Evolutionary conservation across 2,113 vertebrate genomes (phyloP).

Genomic region (Mormyrus iriodes): DNA sequence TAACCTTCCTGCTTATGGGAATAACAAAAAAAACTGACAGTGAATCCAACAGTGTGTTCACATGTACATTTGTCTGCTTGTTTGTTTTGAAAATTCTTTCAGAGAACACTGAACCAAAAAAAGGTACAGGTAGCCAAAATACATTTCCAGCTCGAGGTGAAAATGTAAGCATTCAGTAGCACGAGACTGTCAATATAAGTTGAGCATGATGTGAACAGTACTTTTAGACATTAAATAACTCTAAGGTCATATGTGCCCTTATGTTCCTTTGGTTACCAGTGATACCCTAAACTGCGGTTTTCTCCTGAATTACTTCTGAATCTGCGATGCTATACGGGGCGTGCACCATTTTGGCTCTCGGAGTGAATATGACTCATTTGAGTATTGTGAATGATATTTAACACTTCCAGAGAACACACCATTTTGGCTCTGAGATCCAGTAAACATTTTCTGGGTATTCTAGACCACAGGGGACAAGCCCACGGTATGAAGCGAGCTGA

Average conservation of each 20-base stretch:
- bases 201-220: background rate
- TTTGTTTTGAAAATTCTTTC: background rate
- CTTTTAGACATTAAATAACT: background rate
- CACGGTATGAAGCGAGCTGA: background rate
- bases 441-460: background rate
- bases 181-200: background rate
- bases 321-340: background rate
- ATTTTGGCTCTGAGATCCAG: background rate
- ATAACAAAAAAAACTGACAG: background rate
- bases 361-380: conserved; percentile 6
- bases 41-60: background rate
- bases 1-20: background rate
- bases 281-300: background rate
- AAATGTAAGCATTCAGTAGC: background rate
- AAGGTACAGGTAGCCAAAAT: background rate
- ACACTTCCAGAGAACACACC: background rate
- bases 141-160: background rate
- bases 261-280: background rate
- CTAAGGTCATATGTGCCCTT: background rate
- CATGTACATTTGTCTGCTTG: background rate
- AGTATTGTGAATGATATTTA: conserved; percentile 15
- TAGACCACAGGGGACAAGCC: background rate
- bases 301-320: background rate
- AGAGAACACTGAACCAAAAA: background rate
- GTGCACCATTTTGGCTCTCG: background rate